Base-by-base conservation (phyloP, 2,797 vertebrate species). In the Oreortyx pictus region DNA sequence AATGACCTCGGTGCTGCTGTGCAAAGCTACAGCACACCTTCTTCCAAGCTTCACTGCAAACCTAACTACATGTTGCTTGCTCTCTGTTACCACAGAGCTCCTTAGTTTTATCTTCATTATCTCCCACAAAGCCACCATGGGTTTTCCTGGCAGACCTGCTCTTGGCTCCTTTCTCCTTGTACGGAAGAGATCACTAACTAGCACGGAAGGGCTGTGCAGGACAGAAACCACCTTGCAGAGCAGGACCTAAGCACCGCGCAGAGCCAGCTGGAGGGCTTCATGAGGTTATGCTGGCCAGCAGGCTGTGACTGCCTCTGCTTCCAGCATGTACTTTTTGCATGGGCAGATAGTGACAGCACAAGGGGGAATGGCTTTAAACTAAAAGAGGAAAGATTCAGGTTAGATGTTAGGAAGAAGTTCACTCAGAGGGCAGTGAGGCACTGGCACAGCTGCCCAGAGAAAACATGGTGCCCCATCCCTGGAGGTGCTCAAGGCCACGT, bases 141-240 rank as follows among this genome's bases (percentile, higher is more conserved):
- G 1, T 33, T 74, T 65, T 71, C 52, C 59, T 13, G 54, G 52
- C 44, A 71, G 68, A 27, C 56, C 39, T 27, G 64, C 39, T 14
- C 62, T 82, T 44, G 60, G 33, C n/a, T 56, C 56, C 59, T 52
- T 17, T 49, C 52, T 37, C n/a, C 43, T 70, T 2, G 23, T 14
- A 20, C 35, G 47, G 59, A 47, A 35, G 47, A 89, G 77, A 59
- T 82, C 3, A 14, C 22, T 41, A 43, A 31, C 29, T 19, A 0
- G 0, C 25, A 35, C 0, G 2, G 82, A 37, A 60, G 52, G 54
- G 1, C 0, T 2, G 3, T 3, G 29, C 59, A 54, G 0, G 18
- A 66, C 43, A 89, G 64, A 84, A 82, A 66, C 4, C 43, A 19
- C 46, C 9, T 19, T 2, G 9, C 70, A 37, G 35, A 73, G 18